Conservation (phyloP, 1,140 invertebrate species). For the Antheraea mylitta region DNA sequence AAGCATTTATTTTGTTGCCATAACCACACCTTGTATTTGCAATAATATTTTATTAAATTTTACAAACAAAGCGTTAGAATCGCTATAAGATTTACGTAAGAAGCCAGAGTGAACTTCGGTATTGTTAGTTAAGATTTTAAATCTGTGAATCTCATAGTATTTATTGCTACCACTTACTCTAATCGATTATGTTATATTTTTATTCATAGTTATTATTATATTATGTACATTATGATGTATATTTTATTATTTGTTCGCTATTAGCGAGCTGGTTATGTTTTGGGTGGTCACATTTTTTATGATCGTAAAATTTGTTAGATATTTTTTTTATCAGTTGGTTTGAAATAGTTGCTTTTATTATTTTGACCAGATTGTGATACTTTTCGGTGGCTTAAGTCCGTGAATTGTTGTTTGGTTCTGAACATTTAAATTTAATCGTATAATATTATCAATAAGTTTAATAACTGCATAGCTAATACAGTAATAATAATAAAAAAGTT, state of each 20-base stretch:
- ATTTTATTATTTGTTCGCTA: constrained; percentile 74
- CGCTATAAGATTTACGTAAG: constrained; percentile 66
- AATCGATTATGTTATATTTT: constrained; percentile 75
- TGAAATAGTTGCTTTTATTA: constrained; percentile 55
- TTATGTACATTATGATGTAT: constrained; percentile 78
- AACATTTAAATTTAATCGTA: constrained; percentile 47
- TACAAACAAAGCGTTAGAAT: constrained; percentile 67
- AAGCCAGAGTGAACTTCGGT: constrained; percentile 65
- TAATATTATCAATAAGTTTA: constrained; percentile 46
- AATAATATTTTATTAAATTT: constrained; percentile 78
- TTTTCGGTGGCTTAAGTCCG: constrained; percentile 52
- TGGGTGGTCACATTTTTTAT: constrained; percentile 67
- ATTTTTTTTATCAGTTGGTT: constrained; percentile 70
- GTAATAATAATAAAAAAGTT: constrained; percentile 46
- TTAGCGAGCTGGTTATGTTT: constrained; percentile 68
- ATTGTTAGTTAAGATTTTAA: constrained; percentile 77
- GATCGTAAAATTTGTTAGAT: constrained; percentile 66
- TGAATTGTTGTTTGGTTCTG: constrained; percentile 59
- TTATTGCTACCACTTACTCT: constrained; percentile 76
- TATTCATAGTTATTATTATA: constrained; percentile 75
- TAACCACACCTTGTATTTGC: constrained; percentile 75
- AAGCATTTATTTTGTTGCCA: constrained; percentile 80
- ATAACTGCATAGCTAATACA: constrained; percentile 53
- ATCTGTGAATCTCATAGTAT: constrained; percentile 79
- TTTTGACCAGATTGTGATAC: constrained; percentile 61